A percentile compares a stretch with the other conserved stretches of the same genome.
Conservation (phyloP, 2,888 invertebrate genomes). For the Macrosiphum euphorbiae region DNA sequence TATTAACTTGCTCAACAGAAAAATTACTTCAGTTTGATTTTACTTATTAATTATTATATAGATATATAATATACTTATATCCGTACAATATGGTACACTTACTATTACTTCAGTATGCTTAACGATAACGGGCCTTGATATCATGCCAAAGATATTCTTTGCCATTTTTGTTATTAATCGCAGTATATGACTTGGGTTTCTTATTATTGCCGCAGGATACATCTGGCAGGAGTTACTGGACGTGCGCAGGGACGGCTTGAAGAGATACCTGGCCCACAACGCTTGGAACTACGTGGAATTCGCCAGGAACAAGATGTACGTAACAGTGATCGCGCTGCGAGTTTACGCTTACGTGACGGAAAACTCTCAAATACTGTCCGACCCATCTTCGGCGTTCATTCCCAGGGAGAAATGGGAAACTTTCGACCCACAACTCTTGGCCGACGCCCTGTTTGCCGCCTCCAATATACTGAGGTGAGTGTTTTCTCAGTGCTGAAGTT, state of each 20-base stretch:
- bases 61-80: no score
- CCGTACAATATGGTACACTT: no score
- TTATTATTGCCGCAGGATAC: conserved; percentile 75
- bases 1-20: no score
- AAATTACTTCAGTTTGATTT: no score
- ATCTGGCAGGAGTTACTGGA: conserved; percentile 94
- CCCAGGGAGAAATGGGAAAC: conserved; percentile 91
- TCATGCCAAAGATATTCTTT: neutral
- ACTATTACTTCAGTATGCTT: no score
- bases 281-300: conserved; percentile 99
- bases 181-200: neutral
- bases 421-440: conserved; percentile 93
- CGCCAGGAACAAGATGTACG: conserved; percentile 88
- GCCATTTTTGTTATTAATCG: neutral
- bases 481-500: neutral
- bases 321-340: conserved; percentile 79
- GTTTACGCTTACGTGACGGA: conserved; percentile 84
- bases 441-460: conserved; percentile 93
- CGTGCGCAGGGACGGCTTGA: conserved; percentile 88
- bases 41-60: no score
- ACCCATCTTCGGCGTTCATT: conserved; percentile 80
- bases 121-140: no score
- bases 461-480: conserved; percentile 89
- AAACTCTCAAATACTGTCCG: conserved; percentile 76
- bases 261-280: conserved; percentile 81